Evolutionary conservation across 2,113 vertebrate species (phyloP), one percentile per base, ranked within the genome.

Genomic region (Cricetomys ansorgei): DNA sequence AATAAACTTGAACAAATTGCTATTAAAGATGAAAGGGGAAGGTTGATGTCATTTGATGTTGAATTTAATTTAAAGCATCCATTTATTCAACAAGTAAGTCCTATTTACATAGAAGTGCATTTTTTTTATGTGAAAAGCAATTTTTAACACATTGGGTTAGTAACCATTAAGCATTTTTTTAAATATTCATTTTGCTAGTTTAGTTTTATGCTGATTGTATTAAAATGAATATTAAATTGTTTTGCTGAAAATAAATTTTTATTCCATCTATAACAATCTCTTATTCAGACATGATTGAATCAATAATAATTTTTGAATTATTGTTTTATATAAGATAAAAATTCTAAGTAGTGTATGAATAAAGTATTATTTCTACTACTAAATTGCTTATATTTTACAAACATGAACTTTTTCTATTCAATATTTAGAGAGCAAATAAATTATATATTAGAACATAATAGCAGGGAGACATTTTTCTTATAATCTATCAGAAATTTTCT

Each of bases 1-100:
- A 98, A 97, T 96, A 98, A 98, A 96, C 29, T 4, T 2, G 59
- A 97, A 67, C 19, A 98, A 97, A 96, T 97, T 97, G 48, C 34
- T 89, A 55, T 94, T 95, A 89, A 95, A 97, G 88, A 55, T 88
- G 86, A 94, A 92, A 91, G 79, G 87, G 48, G 79, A 94, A 96
- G 77, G 50, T 79, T 77, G 23, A 8, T 95, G 4, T 13, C 73
- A 16, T 97, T 95, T 95, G 92, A 96, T 95, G 87, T 12, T 80
- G 85, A 85, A 92, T 98, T 97, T 95, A 96, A 97, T 98, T 97
- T 96, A 73, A 94, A 97, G 86, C 94, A 97, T 89, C 10, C 50
- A 93, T 96, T 96, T 95, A 97, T 96, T 96, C 95, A 98, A 88
- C 31, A 97, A 94, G 92, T 98, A 98, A 15, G 15, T 62, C 57